Evolutionary conservation across 2,113 vertebrate genomes (phyloP).

Genomic region (Pomatorhinus ruficollis): DNA sequence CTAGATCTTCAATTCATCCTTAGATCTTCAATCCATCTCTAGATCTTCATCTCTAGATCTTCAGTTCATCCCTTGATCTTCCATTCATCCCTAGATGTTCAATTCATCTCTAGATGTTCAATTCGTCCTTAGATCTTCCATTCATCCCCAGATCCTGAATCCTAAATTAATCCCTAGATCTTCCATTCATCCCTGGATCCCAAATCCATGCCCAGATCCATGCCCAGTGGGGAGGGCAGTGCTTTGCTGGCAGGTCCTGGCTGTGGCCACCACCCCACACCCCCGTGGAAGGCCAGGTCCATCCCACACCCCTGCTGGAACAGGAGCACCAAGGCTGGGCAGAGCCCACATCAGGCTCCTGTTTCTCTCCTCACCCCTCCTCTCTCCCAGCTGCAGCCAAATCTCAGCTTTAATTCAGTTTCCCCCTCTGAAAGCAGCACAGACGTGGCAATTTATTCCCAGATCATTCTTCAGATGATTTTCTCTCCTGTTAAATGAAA

Average conservation of each 20-base stretch:
- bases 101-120: neutral
- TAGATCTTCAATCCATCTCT: neutral
- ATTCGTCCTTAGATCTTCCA: neutral
- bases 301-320: rapidly evolving
- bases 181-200: neutral
- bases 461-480: neutral
- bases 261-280: neutral
- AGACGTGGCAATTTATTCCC: neutral
- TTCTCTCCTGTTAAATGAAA: neutral
- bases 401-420: neutral
- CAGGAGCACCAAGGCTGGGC: neutral
- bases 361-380: neutral
- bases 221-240: neutral
- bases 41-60: too few relatives aligned
- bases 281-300: rapidly evolving
- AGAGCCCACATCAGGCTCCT: neutral
- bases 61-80: neutral
- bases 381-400: neutral
- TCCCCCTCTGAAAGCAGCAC: neutral
- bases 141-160: too few relatives aligned
- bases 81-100: rapidly evolving
- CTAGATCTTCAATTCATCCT: rapidly evolving
- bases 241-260: neutral
- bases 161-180: neutral
- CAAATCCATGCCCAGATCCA: neutral